Conservation (phyloP, 1,140 invertebrate species). For the Apocrypta bakeri region DNA sequence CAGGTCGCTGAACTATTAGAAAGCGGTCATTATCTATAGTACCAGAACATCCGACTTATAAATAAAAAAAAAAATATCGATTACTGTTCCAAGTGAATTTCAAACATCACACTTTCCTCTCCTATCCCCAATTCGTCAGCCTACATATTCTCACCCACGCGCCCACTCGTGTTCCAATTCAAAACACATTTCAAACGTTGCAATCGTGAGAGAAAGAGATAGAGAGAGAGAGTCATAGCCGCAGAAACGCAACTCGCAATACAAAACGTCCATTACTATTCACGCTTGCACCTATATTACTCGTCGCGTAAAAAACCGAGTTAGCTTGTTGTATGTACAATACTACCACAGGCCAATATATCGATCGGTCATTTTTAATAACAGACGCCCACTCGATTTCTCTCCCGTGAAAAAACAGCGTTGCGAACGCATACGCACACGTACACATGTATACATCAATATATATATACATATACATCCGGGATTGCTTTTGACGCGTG, state of each 20-base stretch:
- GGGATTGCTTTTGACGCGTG: neutral
- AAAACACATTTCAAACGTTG: neutral
- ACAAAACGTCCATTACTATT: neutral
- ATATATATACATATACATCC: too few species aligned
- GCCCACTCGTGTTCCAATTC: too few species aligned
- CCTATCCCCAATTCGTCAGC: too few species aligned
- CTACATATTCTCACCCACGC: too few species aligned
- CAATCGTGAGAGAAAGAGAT: too few species aligned
- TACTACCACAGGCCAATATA: neutral
- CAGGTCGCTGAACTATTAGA: too few species aligned
- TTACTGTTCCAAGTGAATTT: too few species aligned
- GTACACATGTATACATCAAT: too few species aligned
- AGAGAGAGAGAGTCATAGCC: neutral
- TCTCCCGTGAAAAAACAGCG: neutral
- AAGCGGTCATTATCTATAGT: too few species aligned
- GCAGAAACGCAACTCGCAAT: neutral
- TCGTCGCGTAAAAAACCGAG: neutral
- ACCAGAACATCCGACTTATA: too few species aligned
- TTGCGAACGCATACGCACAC: neutral
- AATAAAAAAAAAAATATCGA: too few species aligned
- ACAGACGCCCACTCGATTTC: neutral
- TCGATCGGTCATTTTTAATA: neutral
- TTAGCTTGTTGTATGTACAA: neutral
- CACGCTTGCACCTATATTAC: neutral
- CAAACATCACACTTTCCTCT: too few species aligned